Percentiles rank a stretch among this genome's conserved stretches.
Evolutionary conservation across 2,113 vertebrate genomes (phyloP).

Genomic region (Chelonoidis abingdonii): DNA sequence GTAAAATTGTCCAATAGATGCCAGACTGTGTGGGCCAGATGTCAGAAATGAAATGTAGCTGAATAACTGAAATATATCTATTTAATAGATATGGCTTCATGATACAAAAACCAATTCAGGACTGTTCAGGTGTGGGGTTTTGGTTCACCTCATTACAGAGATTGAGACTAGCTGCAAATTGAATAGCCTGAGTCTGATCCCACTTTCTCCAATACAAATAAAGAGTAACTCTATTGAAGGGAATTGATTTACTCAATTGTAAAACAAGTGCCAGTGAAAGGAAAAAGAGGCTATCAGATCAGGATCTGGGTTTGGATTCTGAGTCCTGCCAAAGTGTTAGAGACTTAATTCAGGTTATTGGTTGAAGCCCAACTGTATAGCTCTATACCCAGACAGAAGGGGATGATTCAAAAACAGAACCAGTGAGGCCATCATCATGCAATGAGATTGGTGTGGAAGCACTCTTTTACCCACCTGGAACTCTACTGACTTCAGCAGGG

Average conservation of each 20-base stretch:
- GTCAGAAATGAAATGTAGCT: slow-evolving; percentile 33
- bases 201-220: neutral
- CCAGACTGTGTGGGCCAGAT: neutral
- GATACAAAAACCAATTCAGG: neutral
- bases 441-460: neutral
- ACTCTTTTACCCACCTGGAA: neutral
- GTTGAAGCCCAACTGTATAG: neutral
- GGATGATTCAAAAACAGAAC: neutral
- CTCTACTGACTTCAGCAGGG: neutral
- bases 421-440: neutral
- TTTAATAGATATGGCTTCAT: neutral
- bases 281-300: neutral
- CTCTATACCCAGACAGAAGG: neutral
- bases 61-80: slow-evolving; percentile 2
- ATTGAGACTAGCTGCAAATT: neutral
- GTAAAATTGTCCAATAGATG: neutral
- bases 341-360: neutral
- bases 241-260: neutral
- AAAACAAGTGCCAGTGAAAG: neutral
- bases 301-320: neutral
- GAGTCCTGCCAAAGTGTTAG: neutral
- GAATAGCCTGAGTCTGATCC: neutral
- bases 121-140: neutral
- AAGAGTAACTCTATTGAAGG: neutral
- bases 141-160: neutral